Base-by-base conservation (phyloP, 2,797 vertebrate genomes). In the Gymnodraco acuticeps region DNA sequence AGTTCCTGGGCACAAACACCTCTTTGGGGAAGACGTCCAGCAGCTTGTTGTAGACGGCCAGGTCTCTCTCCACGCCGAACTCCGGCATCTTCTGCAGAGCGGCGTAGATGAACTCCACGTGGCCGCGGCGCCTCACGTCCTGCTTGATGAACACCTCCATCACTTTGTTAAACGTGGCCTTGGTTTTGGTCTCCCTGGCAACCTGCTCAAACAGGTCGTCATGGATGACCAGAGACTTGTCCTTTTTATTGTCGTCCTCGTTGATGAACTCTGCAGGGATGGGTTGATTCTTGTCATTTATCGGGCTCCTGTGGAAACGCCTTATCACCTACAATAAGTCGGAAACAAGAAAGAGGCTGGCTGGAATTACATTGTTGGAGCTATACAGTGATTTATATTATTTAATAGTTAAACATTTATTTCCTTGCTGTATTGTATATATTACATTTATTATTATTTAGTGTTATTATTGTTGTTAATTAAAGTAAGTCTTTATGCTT, bases 1-100 rank as follows among this genome's bases (percentile, higher is more conserved):
- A 84, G 88, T 95, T 97, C 3, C 81, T 89, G 5, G 96, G 95
- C n/a, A 95, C 93, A 27, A 98, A 98, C 47, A 97, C 93, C 78
- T 97, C 97, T 85, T 98, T 97, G 53, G 97, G 97, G 73, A 98
- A 98, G 52, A 98, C 81, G 0, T 97, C 96, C 54, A 98, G 89
- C 64, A 98, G 91, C 81, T 92, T 93, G 94, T 98, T 97, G 87
- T 98, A 98, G 64, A 96, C 82, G 0, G 76, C 10, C 5, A 97
- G 65, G 85, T 98, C 96, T 10, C 84, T 80, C 90, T 97, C 95
- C 17, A 98, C 95, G 0, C 96, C 95, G 0, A 95, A 98, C 63
- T 96, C 95, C 0, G 89, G 91, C 97, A 98, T 98, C 92, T 96
- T 96, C 78, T 88, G 93, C 76, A 98, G 87, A 3, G 97, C 97